phyloP scores from a whole-genome alignment of 1,140 invertebrate species.

The Lethrus apterus region DNA sequence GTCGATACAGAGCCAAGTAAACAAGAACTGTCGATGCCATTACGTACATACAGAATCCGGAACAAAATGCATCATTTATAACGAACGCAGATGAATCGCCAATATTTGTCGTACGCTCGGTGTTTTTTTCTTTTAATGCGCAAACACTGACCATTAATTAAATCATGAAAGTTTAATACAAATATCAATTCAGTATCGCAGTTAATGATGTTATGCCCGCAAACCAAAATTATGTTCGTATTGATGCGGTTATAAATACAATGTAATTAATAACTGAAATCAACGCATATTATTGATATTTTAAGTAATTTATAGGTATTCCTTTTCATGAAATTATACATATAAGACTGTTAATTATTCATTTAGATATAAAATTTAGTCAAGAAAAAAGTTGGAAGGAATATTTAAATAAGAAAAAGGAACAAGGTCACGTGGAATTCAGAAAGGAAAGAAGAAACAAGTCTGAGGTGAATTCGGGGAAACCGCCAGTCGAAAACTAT shows the following conservation, averaged over 20 bases:
- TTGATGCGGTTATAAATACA: neutral
- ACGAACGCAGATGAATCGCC: conserved; percentile 13
- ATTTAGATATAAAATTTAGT: neutral
- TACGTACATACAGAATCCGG: no score
- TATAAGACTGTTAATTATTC: neutral
- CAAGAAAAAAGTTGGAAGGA: conserved; percentile 18
- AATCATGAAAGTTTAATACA: conserved; percentile 6
- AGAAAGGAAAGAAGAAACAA: no score
- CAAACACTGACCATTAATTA: conserved; percentile 5
- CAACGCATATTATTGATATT: conserved; percentile 1
- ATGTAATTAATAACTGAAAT: neutral
- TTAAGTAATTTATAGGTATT: neutral
- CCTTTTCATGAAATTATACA: neutral
- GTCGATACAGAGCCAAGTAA: no score
- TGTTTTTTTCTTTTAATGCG: conserved; percentile 10
- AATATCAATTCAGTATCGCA: conserved; percentile 1
- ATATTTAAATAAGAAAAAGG: no score
- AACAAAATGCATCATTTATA: conserved; percentile 18
- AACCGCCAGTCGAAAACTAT: no score
- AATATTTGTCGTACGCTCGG: conserved; percentile 15
- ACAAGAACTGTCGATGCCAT: no score
- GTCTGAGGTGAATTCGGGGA: no score
- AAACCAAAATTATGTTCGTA: neutral
- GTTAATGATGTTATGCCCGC: neutral
- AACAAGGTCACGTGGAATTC: no score